A percentile compares a stretch with the other conserved stretches of the same genome.
Conservation (phyloP, 2,113 vertebrate species). For the Noturus placidus region DNA sequence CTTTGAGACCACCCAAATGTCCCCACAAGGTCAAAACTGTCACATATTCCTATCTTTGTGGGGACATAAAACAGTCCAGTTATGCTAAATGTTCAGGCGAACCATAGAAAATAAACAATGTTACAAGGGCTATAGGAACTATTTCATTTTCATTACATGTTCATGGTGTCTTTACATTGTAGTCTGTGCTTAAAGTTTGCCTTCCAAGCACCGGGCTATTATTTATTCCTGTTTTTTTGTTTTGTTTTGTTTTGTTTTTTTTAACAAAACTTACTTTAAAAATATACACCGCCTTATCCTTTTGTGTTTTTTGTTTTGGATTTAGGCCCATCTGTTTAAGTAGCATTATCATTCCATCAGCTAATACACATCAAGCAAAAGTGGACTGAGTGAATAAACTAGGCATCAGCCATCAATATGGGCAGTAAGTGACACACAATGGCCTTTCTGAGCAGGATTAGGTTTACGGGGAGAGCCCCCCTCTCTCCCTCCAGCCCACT, state of each 20-base stretch:
- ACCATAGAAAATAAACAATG: constrained; percentile 28
- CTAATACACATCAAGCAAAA: constrained; percentile 27
- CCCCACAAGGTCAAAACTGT: not conserved
- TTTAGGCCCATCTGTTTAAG: constrained; percentile 33
- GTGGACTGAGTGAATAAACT: constrained; percentile 35
- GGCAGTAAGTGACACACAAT: constrained; percentile 41
- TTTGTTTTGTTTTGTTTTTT: too few species aligned
- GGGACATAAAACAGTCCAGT: not conserved
- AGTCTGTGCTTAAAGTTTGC: not conserved
- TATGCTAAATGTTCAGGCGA: constrained; percentile 7
- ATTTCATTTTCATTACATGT: not conserved
- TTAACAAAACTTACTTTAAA: not conserved
- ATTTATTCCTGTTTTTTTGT: not conserved
- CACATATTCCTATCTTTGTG: not conserved
- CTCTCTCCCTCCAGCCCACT: constrained; percentile 18
- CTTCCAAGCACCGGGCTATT: not conserved
- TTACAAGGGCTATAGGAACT: constrained; percentile 13
- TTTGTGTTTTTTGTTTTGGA: constrained; percentile 19
- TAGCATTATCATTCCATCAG: constrained; percentile 38
- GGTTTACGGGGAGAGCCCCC: constrained; percentile 11
- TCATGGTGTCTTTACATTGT: not conserved
- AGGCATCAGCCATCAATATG: constrained; percentile 35
- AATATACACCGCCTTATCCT: not conserved
- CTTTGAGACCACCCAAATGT: not conserved
- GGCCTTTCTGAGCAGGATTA: constrained; percentile 41